Base-by-base conservation (phyloP, 2,113 vertebrate genomes). In the Shinisaurus crocodilurus region DNA sequence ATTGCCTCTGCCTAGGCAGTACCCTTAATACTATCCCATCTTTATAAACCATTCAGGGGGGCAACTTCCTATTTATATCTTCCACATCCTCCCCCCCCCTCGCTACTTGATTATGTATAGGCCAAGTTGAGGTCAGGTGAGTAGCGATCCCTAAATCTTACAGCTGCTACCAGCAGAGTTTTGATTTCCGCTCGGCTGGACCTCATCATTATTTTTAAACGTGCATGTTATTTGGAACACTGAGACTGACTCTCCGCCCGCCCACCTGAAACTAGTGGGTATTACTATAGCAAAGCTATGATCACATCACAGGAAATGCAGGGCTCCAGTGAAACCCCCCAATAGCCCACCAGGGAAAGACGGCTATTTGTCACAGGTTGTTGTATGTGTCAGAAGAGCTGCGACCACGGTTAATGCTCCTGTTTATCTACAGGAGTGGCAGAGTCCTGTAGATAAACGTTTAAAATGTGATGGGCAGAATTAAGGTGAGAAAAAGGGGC, bases 121-220 rank as follows among this genome's bases (percentile, higher is more conserved):
- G 54, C 76, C 63, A 67, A 27, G 45, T 20, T 81, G 23, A 27
- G 34, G 48, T 70, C n/a, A 82, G 45, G 65, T 27, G 34, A 54
- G 45, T 54, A 45, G 43, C 8, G 32, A 80, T 67, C 40, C 75
- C 20, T 67, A 65, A 67, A 20, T 67, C 60, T 79, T 88, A 50
- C 92, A 94, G 90, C 93, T 93, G 84, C 84, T 86, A 37, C 67
- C 34, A 37, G 50, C 48, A 45, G 84, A 92, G 72, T 90, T 83
- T n/a, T 85, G n/a, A 89, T 95, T 95, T 95, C 95, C 93, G 83
- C 37, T 90, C 85, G 20, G 48, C 93, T 75, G 80, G 87, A 92
- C 88, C 70, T 86, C 88, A 0, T 0, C 90, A 92, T 79, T 93
- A 95, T 96, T 95, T 96, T 95, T 94, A 95, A 65, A 92, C 34